Evolutionary conservation across 1,140 invertebrate species (phyloP), one percentile per base, ranked within the genome.

Genomic region (Orius laevigatus): DNA sequence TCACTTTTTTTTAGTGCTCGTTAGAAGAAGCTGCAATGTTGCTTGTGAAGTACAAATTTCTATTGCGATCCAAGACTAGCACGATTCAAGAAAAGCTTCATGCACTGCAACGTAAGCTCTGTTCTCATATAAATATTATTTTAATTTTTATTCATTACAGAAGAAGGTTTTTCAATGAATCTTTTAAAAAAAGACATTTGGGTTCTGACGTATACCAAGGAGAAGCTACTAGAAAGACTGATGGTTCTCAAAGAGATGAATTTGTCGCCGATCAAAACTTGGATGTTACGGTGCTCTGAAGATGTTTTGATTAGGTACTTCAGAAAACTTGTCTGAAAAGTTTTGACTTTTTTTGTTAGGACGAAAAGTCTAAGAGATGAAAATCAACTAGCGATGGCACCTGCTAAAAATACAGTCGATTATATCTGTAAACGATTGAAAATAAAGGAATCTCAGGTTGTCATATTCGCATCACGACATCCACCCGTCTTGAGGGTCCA

Each of bases 271-370:
- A 49, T 60, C 6, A 61, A 60, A 40, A 56, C 59, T 11, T 61
- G 59, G 59, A 55, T 59, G 49, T 40, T 61, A n/a, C 49, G 59
- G 1, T 60, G 53, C 25, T 25, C 50, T 8, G 35, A 53, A 19
- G 14, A 47, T 15, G 31, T 47, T 18, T 33, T 56, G 8, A 15
- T 40, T 8, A 56, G 46, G 53, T 55, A 50, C 42, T n/a, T n/a
- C n/a, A n/a, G n/a, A n/a, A n/a, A n/a, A n/a, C n/a, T n/a, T n/a
- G n/a, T n/a, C n/a, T n/a, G n/a, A n/a, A n/a, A 16, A 18, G 16
- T 35, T 50, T n/a, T 52, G 4, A 16, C 3, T 31, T 35, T 47
- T 31, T 35, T 47, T 12, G 11, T 12, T 40, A 59, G 58, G 14
- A 53, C 40, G 12, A 34, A 49, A 10, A 44, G 48, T 15, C 49